Evolutionary conservation across 2,113 vertebrate genomes (phyloP).

Genomic region (Pachycephala philippinensis): DNA sequence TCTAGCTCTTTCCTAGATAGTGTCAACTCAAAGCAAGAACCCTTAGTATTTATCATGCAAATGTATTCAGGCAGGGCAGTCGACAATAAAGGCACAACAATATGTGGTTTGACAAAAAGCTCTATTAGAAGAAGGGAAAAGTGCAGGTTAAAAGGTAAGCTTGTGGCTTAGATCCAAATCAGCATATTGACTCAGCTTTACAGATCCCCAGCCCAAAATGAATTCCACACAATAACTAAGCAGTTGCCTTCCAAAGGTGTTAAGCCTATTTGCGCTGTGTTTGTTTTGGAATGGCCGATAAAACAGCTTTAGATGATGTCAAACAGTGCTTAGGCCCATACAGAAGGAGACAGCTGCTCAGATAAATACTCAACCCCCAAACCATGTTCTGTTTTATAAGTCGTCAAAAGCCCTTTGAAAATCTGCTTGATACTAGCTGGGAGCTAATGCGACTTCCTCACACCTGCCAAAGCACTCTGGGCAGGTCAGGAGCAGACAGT

Average conservation of each 20-base stretch:
- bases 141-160: constrained; percentile 32
- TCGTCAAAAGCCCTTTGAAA: constrained; percentile 65
- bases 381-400: constrained; percentile 53
- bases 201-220: constrained; percentile 35
- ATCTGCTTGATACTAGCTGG: constrained; percentile 35
- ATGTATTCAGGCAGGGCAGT: neutral
- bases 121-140: constrained; percentile 27
- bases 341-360: constrained; percentile 58
- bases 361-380: constrained; percentile 50
- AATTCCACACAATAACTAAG: constrained; percentile 55
- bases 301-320: constrained; percentile 62
- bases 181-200: constrained; percentile 40
- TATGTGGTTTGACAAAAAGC: neutral
- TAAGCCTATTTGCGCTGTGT: constrained; percentile 42
- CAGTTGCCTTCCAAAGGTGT: constrained; percentile 59
- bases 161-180: constrained; percentile 15
- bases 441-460: constrained; percentile 3
- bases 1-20: neutral
- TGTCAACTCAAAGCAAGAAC: neutral
- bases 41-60: neutral
- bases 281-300: constrained; percentile 67
- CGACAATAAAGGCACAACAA: neutral
- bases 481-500: constrained; percentile 41
- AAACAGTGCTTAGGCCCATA: constrained; percentile 42
- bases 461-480: constrained; percentile 23